Evolutionary conservation across 1,140 invertebrate species (phyloP).

Genomic region (Papilio polyxenes): DNA sequence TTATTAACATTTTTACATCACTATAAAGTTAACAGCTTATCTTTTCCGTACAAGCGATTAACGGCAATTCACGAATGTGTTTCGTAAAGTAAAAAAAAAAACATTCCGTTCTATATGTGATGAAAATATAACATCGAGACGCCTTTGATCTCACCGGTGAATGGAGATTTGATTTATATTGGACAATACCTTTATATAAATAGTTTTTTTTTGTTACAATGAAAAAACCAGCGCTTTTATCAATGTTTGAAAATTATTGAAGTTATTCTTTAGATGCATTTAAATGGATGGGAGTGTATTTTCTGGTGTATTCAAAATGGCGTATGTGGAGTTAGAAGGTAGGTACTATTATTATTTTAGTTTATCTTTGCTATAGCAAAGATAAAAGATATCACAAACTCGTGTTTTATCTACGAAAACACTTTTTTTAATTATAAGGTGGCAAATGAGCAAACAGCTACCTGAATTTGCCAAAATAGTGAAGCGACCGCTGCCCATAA

Average conservation of each 20-base stretch:
- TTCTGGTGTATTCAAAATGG: neutral
- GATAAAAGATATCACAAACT: neutral
- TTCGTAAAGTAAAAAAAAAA: neutral
- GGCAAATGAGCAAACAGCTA: too few relatives aligned
- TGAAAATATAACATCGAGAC: conserved; percentile 7
- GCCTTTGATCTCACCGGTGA: conserved; percentile 13
- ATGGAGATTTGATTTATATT: neutral
- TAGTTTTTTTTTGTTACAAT: neutral
- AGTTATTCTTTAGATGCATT: neutral
- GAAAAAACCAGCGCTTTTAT: neutral
- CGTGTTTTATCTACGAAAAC: neutral
- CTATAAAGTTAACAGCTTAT: neutral
- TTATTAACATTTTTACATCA: neutral
- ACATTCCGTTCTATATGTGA: neutral
- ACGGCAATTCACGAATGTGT: neutral
- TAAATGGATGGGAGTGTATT: neutral
- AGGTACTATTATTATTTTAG: neutral
- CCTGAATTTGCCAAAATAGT: too few relatives aligned
- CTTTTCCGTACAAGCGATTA: neutral
- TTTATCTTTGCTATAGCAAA: neutral
- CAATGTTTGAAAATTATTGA: neutral
- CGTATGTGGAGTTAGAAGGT: neutral
- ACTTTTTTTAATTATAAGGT: too few relatives aligned
- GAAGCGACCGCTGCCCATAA: too few relatives aligned
- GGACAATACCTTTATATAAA: neutral